Conservation (phyloP, 2,113 vertebrate genomes). For the Melanotaenia duboulayi region DNA sequence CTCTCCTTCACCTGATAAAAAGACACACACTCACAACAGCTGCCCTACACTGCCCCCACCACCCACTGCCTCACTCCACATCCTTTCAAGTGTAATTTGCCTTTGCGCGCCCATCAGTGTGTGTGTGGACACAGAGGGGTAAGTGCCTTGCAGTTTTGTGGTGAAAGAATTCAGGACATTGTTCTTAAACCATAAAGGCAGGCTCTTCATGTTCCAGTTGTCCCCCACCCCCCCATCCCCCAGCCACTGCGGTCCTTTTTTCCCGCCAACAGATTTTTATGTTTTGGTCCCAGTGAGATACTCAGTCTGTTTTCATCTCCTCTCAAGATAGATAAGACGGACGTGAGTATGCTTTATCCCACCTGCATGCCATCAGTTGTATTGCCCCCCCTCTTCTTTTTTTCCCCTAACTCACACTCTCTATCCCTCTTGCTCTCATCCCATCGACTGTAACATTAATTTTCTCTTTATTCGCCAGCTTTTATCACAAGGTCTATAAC, state of each 20-base stretch:
- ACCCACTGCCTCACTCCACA: constrained; percentile 29
- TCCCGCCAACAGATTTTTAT: constrained; percentile 56
- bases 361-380: constrained; percentile 61
- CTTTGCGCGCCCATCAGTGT: constrained; percentile 24
- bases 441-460: constrained; percentile 28
- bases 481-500: constrained; percentile 47
- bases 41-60: constrained; percentile 31
- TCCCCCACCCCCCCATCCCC: background rate
- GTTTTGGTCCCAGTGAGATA: constrained; percentile 62
- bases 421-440: constrained; percentile 1
- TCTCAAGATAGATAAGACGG: constrained; percentile 64
- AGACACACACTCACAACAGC: constrained; percentile 64
- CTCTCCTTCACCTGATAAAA: constrained; percentile 76
- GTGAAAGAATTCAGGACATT: constrained; percentile 78
- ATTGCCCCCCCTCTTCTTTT: constrained; percentile 10
- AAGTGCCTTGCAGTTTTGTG: constrained; percentile 66
- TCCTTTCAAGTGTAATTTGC: constrained; percentile 78
- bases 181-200: constrained; percentile 75
- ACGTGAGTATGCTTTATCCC: constrained; percentile 61
- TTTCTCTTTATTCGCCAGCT: constrained; percentile 30
- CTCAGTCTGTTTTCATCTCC: constrained; percentile 45
- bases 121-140: constrained; percentile 11
- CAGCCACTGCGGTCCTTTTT: constrained; percentile 7
- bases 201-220: constrained; percentile 63
- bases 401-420: background rate